Evolutionary conservation across 2,888 invertebrate species (phyloP), one percentile per base, ranked within the genome.

Genomic region (Dryobota labecula): DNA sequence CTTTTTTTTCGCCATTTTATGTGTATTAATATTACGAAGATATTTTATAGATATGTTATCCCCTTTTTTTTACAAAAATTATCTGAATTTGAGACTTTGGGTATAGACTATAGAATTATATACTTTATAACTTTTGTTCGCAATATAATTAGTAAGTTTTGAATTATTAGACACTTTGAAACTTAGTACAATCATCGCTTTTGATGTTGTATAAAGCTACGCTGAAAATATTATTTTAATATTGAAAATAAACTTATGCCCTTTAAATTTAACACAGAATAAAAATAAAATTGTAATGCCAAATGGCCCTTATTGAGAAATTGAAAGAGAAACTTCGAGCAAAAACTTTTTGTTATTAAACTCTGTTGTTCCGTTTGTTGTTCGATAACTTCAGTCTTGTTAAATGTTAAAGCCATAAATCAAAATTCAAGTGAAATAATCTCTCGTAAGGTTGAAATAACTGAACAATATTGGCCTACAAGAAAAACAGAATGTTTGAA

Each of bases 401-500:
- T 89, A 85, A 87, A 87, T 88, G 84, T 88, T 87, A 80, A 82
- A 78, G 88, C 77, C 74, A 89, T 89, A 87, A 88, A 90, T 89
- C 88, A 89, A 88, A 89, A 88, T 89, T 89, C 76, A 77, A 70
- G 76, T 75, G 74, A 87, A 86, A 86, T 83, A 88, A 86, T 86
- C 80, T 84, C 54, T 78, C 58, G 70, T 77, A 72, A 81, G 82
- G 85, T 82, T 84, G 77, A 73, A 85, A 83, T 78, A 80, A 82
- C 78, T 69, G 60, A 73, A 74, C 73, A 65, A 69, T 72, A 64
- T 70, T 62, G 49, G 36, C 51, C 47, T 53, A 54, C 30, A 76
- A 80, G 60, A 61, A 61, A 30, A 58, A 65, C 65, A 66, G 76
- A 78, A 76, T 78, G 54, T 62, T 78, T 38, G 64, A 43, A 62